phyloP scores from a whole-genome alignment of 2,797 vertebrate species.

The Hippopotamyrus pictus region DNA sequence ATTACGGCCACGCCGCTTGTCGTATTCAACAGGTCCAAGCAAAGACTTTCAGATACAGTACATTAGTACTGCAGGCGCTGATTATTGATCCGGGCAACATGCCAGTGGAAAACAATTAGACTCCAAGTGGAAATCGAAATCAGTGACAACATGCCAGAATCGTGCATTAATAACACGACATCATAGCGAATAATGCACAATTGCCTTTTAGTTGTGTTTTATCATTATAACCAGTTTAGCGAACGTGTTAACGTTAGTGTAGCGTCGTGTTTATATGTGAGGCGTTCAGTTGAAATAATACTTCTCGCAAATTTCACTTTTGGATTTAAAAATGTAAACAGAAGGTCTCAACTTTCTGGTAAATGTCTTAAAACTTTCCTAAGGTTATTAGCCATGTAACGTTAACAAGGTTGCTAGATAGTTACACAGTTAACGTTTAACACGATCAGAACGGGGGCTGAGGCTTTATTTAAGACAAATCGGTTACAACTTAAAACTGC shows the following conservation, averaged over 20 bases:
- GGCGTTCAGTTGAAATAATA: background rate
- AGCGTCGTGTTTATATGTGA: background rate
- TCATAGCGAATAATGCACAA: background rate
- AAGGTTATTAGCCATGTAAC: background rate
- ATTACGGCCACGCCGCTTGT: accelerated
- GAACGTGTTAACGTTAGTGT: background rate
- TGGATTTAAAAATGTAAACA: background rate
- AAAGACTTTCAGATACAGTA: background rate
- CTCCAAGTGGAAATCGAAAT: background rate
- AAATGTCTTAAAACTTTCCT: background rate
- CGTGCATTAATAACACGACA: background rate
- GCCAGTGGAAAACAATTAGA: background rate
- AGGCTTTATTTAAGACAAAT: background rate
- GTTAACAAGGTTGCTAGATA: background rate
- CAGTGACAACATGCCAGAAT: background rate
- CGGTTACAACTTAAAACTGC: background rate
- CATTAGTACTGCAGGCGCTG: background rate
- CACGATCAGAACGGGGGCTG: background rate
- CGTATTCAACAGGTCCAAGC: background rate
- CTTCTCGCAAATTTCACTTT: background rate
- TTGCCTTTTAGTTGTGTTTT: background rate
- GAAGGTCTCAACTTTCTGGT: background rate
- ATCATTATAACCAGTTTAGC: background rate
- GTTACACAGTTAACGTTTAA: background rate
- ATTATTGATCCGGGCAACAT: background rate